Evolutionary conservation across 2,797 vertebrate species (phyloP), one percentile per base, ranked within the genome.

Genomic region (Ciconia nigra): DNA sequence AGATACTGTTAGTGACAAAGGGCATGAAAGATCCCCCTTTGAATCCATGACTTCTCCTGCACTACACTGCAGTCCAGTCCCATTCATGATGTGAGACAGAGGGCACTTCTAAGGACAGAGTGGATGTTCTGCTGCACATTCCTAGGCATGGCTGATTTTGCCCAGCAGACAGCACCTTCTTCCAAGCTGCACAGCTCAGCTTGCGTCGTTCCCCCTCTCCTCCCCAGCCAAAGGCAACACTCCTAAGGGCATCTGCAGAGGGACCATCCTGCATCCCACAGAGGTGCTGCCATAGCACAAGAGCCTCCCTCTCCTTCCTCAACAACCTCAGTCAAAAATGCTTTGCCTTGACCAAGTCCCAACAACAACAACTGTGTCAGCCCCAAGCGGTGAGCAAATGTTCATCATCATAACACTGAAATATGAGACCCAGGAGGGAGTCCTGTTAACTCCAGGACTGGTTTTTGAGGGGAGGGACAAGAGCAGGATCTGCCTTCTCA

Each of bases 101-200:
- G 55, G 41, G 41, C n/a, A 35, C 31, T 69, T 59, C 51, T 46
- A 59, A 15, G 0, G 0, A 22, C 6, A 13, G 44, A 37, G 5
- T 14, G 54, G 35, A 16, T 26, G 66, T 61, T 37, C 29, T 57
- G 66, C 54, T 65, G 70, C 77, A 11, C 57, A 1, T 28, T 52
- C 49, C 54, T 5, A 1, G 15, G 13, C 82, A 24, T 3, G 29
- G 74, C 62, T 57, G 61, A 49, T 54, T 2, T 17, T 47, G 65
- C 51, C 44, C 87, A 35, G 46, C 51, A 79, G 37, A 1, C 37
- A 78, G 49, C 54, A 44, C 33, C 58, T 77, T 28, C 41, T 31
- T 29, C 55, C 44, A 39, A 0, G 19, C 55, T 14, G 19, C 62
- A 35, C 52, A 79, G 70, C 41, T 33, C 62, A 7, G 70, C 55